These are phyloP conservation scores for Notothenia coriiceps DNA, from an alignment of 2,113 vertebrate genomes.

Conservation along the genomic window DNA sequence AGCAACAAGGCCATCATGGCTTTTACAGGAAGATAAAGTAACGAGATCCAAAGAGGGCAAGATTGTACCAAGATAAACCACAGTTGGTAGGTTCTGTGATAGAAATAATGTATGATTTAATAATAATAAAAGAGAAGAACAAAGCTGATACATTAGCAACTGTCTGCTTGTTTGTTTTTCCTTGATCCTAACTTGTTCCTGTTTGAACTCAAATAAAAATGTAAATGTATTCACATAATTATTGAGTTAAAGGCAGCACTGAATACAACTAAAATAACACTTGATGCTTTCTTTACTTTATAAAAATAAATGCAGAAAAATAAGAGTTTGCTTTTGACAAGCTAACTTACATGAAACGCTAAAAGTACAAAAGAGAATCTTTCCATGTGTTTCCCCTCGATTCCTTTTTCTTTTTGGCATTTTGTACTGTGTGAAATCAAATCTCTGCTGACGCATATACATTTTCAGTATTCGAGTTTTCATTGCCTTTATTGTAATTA, in stretches of 20 bases:
- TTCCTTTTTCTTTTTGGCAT: slow-evolving; percentile 45
- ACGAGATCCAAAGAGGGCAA: background rate
- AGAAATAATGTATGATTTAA: background rate
- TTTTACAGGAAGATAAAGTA: background rate
- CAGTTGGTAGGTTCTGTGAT: background rate
- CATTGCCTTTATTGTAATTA: slow-evolving; percentile 52
- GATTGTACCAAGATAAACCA: background rate
- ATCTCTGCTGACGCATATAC: slow-evolving; percentile 31
- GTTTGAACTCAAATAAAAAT: background rate
- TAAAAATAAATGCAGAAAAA: background rate
- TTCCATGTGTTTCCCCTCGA: slow-evolving; percentile 32
- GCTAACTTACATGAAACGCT: slow-evolving; percentile 12
- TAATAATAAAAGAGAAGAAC: background rate
- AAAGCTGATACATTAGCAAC: background rate
- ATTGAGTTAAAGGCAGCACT: background rate
- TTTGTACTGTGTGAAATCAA: slow-evolving; percentile 46
- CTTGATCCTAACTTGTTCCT: background rate
- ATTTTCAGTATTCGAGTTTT: slow-evolving; percentile 68
- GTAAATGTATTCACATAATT: background rate
- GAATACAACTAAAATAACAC: background rate
- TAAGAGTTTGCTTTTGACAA: background rate
- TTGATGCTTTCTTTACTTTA: background rate
- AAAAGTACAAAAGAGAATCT: slow-evolving; percentile 16
- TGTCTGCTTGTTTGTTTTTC: background rate
- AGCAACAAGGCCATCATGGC: slow-evolving; percentile 7